These are phyloP conservation scores for Calliscelio sp. DNA, from an alignment of 2,888 invertebrate genomes.

Conservation along the genomic window DNA sequence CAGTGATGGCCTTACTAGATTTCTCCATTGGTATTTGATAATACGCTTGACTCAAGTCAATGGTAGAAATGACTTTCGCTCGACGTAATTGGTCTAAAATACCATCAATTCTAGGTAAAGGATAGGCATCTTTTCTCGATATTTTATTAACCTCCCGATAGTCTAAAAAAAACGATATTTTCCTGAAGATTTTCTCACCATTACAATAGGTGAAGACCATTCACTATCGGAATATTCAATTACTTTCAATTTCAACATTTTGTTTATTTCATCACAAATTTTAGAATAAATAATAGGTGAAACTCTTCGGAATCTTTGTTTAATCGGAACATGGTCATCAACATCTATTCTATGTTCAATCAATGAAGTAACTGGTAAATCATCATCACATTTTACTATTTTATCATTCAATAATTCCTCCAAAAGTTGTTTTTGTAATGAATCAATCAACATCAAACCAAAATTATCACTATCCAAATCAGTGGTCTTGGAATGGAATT, in stretches of 20 bases:
- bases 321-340: neutral
- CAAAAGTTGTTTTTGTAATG: too few relatives aligned
- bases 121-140: too few relatives aligned
- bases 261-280: neutral
- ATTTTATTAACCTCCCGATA: too few relatives aligned
- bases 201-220: too few relatives aligned
- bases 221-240: slow-evolving; percentile 48
- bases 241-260: neutral
- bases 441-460: too few relatives aligned
- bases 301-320: slow-evolving; percentile 14
- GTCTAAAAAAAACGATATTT: slow-evolving; percentile 57
- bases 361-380: neutral
- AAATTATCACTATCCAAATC: too few relatives aligned
- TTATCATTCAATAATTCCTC: too few relatives aligned
- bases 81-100: slow-evolving; percentile 53
- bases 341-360: neutral
- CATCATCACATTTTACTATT: too few relatives aligned
- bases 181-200: slow-evolving; percentile 39
- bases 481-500: too few relatives aligned
- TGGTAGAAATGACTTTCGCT: slow-evolving; percentile 65
- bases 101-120: slow-evolving; percentile 45
- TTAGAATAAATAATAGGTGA: neutral
- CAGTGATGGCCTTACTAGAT: slow-evolving; percentile 67
- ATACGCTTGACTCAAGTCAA: too few relatives aligned
- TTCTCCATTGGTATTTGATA: too few relatives aligned